Conservation (phyloP, 2,113 vertebrate species). For the Catharus fuscescens region DNA sequence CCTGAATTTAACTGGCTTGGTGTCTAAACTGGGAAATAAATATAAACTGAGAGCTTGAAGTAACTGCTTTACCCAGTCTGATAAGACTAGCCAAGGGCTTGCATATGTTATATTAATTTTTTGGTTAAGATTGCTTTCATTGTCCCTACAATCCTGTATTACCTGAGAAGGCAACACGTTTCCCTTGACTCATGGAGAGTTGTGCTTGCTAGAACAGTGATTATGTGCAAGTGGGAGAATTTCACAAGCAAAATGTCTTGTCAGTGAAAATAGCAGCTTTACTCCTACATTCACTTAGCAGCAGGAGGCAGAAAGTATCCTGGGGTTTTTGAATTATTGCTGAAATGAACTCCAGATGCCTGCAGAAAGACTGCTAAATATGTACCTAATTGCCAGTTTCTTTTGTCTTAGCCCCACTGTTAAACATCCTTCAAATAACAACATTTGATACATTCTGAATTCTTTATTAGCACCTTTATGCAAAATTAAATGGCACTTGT, state of each 20-base stretch:
- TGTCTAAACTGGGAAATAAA: not conserved
- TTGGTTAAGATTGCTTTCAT: not conserved
- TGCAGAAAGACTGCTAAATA: conserved; percentile 73
- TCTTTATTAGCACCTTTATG: conserved; percentile 32
- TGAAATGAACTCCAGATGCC: conserved; percentile 72
- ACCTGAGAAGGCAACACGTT: conserved; percentile 1
- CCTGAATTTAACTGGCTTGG: not conserved
- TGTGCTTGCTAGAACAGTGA: conserved; percentile 62
- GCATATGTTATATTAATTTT: not conserved
- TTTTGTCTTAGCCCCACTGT: conserved; percentile 53
- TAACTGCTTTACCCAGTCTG: not conserved
- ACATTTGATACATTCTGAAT: conserved; percentile 25
- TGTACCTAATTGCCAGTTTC: conserved; percentile 65
- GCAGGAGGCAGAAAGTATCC: conserved; percentile 70
- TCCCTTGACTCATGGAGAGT: conserved; percentile 9
- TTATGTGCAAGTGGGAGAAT: conserved; percentile 65
- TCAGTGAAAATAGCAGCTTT: conserved; percentile 74
- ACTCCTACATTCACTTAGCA: conserved; percentile 73
- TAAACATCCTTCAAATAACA: conserved; percentile 62
- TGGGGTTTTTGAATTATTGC: conserved; percentile 67
- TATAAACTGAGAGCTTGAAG: not conserved
- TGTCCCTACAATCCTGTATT: not conserved
- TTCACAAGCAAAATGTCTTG: conserved; percentile 73
- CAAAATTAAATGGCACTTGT: conserved; percentile 28
- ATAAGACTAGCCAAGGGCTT: not conserved